A percentile compares a stretch with the other conserved stretches of the same genome.
Conservation (phyloP, 2,888 invertebrate genomes). For the Pardosa pseudoannulata region DNA sequence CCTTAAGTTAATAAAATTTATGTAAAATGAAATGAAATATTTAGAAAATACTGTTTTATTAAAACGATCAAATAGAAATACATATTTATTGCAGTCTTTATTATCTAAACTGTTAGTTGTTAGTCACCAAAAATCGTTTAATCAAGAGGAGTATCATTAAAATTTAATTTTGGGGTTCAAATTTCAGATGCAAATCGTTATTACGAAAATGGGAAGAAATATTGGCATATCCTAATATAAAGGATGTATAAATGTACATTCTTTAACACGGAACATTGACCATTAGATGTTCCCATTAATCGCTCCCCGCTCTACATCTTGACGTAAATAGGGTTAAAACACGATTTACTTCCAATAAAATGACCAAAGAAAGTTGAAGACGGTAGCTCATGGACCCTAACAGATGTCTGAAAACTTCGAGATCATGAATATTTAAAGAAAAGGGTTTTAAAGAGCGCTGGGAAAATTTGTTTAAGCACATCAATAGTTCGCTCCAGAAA, state of each 20-base stretch:
- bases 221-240: neutral
- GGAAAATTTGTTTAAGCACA: constrained; percentile 13
- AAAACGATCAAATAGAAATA: no score
- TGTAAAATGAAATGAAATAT: no score
- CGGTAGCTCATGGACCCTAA: neutral
- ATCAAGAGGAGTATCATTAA: no score
- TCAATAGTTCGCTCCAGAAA: neutral
- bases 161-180: neutral
- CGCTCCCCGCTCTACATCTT: neutral
- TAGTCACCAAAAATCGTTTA: no score
- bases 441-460: constrained; percentile 7
- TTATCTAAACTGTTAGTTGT: no score
- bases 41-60: no score
- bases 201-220: neutral
- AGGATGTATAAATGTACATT: neutral
- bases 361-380: constrained; percentile 10
- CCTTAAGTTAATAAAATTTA: no score
- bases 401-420: neutral
- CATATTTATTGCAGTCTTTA: no score
- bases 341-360: constrained; percentile 20
- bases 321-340: constrained; percentile 20
- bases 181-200: neutral
- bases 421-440: constrained; percentile 36
- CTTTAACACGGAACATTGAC: neutral
- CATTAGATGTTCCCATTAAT: neutral